A percentile compares a stretch with the other conserved stretches of the same genome.
phyloP scores from a whole-genome alignment of 2,888 invertebrate genomes.

The Nasonovia ribisnigri region DNA sequence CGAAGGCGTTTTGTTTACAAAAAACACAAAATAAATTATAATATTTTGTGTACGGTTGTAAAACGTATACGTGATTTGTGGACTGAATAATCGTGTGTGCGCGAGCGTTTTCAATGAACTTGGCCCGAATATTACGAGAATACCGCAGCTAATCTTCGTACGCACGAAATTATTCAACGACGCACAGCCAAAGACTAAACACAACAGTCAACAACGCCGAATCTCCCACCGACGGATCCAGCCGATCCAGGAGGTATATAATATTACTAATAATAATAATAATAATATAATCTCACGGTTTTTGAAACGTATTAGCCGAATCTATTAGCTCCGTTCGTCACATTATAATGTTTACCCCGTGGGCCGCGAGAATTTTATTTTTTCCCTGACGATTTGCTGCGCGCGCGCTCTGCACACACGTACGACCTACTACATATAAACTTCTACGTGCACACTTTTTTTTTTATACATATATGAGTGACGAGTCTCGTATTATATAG shows the following conservation, averaged over 20 bases:
- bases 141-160: too few relatives aligned
- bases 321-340: slow-evolving; percentile 18
- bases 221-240: neutral
- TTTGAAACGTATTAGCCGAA: slow-evolving; percentile 37
- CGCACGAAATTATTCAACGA: slow-evolving; percentile 2
- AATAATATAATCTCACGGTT: slow-evolving; percentile 22
- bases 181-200: neutral
- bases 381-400: neutral
- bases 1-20: slow-evolving; percentile 44
- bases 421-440: neutral
- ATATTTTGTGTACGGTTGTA: neutral
- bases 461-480: neutral
- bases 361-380: neutral
- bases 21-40: slow-evolving; percentile 29
- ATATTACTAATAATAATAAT: neutral
- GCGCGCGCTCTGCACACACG: neutral
- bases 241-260: neutral
- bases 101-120: slow-evolving; percentile 43
- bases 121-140: slow-evolving; percentile 43
- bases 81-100: neutral
- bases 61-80: neutral
- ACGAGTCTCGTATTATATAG: neutral
- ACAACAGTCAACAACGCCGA: neutral
- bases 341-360: slow-evolving; percentile 13
- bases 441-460: neutral